Evolutionary conservation across 2,888 invertebrate species (phyloP).

Genomic region (Sisyra terminalis): DNA sequence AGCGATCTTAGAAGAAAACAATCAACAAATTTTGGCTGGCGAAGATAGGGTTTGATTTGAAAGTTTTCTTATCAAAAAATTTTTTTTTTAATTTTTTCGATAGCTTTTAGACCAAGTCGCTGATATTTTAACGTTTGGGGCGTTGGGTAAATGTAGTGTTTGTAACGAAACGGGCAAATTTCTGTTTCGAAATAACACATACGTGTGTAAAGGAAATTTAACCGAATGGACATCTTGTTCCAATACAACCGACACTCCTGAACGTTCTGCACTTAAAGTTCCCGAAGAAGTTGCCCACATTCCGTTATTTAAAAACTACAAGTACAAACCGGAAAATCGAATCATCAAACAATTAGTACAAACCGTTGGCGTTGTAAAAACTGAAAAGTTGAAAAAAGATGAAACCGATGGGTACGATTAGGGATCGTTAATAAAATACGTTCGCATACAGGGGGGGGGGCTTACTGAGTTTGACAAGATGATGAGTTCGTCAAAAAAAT

Average conservation of each 20-base stretch:
- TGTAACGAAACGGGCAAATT: conserved; percentile 58
- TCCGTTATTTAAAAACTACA: conserved; percentile 42
- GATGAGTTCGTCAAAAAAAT: too few relatives aligned
- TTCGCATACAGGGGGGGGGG: too few relatives aligned
- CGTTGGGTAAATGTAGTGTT: conserved; percentile 55
- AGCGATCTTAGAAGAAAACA: conserved; percentile 50
- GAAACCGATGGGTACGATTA: conserved; percentile 26
- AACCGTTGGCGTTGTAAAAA: conserved; percentile 31
- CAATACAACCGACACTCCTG: conserved; percentile 51
- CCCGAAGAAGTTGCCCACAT: conserved; percentile 31
- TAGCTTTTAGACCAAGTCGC: conserved; percentile 61
- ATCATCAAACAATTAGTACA: conserved; percentile 36
- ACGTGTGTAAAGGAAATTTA: conserved; percentile 57
- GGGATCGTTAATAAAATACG: too few relatives aligned
- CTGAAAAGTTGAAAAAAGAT: conserved; percentile 16
- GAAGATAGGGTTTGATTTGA: conserved; percentile 39
- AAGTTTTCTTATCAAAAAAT: neutral
- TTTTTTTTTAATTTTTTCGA: conserved; percentile 15
- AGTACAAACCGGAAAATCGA: conserved; percentile 38
- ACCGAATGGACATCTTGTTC: conserved; percentile 86
- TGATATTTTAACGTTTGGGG: conserved; percentile 83
- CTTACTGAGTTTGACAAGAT: too few relatives aligned
- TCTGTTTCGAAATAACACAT: conserved; percentile 46
- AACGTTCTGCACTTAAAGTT: conserved; percentile 49
- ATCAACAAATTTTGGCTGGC: conserved; percentile 50